phyloP scores from a whole-genome alignment of 2,797 vertebrate genomes.

The Yasuhikotakia modesta region DNA sequence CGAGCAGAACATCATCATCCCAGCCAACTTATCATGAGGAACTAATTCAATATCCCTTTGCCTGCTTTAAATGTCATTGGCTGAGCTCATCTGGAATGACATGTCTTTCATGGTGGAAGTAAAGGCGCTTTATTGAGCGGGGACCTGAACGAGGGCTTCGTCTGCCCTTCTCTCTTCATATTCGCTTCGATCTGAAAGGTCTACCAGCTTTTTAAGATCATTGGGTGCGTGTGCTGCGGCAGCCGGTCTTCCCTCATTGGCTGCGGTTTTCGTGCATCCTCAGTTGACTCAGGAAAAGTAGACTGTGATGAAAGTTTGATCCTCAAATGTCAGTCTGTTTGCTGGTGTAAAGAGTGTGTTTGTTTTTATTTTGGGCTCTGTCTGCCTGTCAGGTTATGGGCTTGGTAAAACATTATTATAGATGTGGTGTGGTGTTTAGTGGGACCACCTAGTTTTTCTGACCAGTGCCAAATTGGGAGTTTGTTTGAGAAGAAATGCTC shows the following conservation, averaged over 20 bases:
- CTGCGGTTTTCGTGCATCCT: constrained; percentile 50
- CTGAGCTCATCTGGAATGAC: constrained; percentile 79
- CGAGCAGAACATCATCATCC: constrained; percentile 65
- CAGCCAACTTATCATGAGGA: constrained; percentile 75
- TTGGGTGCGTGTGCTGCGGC: constrained; percentile 54
- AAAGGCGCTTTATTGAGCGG: constrained; percentile 74
- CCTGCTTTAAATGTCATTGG: constrained; percentile 82
- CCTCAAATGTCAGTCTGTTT: constrained; percentile 46
- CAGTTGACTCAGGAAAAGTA: constrained; percentile 42
- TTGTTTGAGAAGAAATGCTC: too few species aligned
- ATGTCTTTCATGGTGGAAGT: constrained; percentile 78
- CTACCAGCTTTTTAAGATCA: constrained; percentile 61
- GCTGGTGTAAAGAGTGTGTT: constrained; percentile 27
- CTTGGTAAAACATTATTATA: background rate
- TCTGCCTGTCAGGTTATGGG: background rate
- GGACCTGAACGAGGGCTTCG: constrained; percentile 47
- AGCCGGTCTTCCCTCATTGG: constrained; percentile 51
- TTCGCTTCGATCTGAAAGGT: constrained; percentile 70
- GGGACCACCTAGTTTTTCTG: background rate
- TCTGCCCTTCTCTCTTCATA: constrained; percentile 55
- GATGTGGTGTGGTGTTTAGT: background rate
- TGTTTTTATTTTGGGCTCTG: background rate
- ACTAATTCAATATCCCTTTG: constrained; percentile 79
- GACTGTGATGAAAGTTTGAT: constrained; percentile 49
- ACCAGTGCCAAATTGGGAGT: too few species aligned